A percentile compares a stretch with the other conserved stretches of the same genome.
These are phyloP conservation scores for Epinephelus cyanopodus DNA, from an alignment of 2,113 vertebrate genomes.

Conservation along the genomic window DNA sequence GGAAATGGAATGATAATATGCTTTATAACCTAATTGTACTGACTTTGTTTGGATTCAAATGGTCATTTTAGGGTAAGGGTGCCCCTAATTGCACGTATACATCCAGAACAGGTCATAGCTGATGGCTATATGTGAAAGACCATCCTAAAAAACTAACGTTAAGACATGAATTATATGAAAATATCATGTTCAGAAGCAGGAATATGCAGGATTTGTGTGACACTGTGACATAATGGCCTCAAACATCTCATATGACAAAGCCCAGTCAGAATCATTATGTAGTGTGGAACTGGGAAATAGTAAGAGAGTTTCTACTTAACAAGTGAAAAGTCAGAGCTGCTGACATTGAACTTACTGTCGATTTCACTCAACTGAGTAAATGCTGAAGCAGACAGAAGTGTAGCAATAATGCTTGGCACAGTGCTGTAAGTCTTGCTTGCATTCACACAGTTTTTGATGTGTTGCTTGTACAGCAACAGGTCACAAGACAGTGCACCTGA, in stretches of 20 bases:
- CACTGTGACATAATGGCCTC: no score
- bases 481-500: background rate
- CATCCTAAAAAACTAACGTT: no score
- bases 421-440: background rate
- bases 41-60: no score
- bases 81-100: no score
- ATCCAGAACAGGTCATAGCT: no score
- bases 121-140: no score
- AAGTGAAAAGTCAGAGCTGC: conserved; percentile 35
- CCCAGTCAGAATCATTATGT: background rate
- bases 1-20: no score
- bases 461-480: background rate
- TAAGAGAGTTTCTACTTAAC: background rate
- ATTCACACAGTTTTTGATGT: background rate
- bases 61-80: no score
- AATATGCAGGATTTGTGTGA: no score
- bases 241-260: background rate
- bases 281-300: background rate
- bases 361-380: conserved; percentile 4
- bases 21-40: no score
- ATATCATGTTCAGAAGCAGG: no score
- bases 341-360: conserved; percentile 21
- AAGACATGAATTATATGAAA: no score
- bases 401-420: background rate
- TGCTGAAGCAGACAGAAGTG: conserved; percentile 1